These are phyloP conservation scores for Pachydiplax longipennis DNA, from an alignment of 2,888 invertebrate genomes.

Conservation along the genomic window DNA sequence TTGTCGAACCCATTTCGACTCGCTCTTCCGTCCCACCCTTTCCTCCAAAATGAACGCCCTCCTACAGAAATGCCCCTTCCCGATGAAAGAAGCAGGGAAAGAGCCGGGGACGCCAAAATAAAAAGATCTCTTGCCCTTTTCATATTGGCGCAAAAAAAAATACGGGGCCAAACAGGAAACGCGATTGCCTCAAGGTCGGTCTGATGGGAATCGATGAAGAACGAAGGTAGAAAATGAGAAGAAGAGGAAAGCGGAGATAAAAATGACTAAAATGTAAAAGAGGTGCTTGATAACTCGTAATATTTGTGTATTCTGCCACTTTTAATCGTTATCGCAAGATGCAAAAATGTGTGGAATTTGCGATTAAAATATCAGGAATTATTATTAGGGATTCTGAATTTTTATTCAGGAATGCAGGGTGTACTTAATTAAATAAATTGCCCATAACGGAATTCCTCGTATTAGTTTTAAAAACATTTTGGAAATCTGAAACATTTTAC, in stretches of 20 bases:
- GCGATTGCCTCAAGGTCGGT: slow-evolving; percentile 6
- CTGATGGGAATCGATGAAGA: not conserved
- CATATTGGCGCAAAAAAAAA: not conserved
- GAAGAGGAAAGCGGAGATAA: not conserved
- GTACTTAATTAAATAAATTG: no score
- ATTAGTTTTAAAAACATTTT: no score
- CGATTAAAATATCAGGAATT: not conserved
- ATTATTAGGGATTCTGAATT: not conserved
- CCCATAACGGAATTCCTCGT: no score
- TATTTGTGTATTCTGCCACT: not conserved
- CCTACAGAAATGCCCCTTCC: not conserved
- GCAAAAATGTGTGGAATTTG: not conserved
- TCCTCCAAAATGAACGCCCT: not conserved
- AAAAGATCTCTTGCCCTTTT: not conserved
- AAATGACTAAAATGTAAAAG: not conserved
- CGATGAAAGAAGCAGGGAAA: not conserved
- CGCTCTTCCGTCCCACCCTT: not conserved
- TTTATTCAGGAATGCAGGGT: no score
- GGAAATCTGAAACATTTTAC: no score
- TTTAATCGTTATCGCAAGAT: no score
- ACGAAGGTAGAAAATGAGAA: not conserved
- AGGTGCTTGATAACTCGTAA: not conserved
- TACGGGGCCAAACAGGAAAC: not conserved
- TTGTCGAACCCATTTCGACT: not conserved
- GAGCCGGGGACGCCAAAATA: not conserved